A percentile compares a stretch with the other conserved stretches of the same genome.
These are phyloP conservation scores for Rhynchotus rufescens DNA, from an alignment of 2,797 vertebrate genomes.

Conservation along the genomic window DNA sequence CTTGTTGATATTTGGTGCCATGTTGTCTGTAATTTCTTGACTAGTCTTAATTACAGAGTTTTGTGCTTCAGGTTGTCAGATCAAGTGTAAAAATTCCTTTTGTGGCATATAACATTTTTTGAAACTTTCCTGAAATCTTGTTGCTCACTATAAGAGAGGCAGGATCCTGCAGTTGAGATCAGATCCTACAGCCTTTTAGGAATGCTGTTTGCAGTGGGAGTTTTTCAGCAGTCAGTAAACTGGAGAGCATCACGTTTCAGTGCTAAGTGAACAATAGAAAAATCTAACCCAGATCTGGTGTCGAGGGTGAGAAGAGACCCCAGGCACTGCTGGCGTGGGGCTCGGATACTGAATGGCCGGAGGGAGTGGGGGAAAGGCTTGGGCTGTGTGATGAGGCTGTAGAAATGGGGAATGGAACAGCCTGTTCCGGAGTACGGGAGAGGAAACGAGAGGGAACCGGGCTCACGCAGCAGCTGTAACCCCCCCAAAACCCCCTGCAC, in stretches of 20 bases:
- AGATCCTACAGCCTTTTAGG: neutral
- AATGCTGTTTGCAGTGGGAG: neutral
- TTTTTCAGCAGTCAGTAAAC: neutral
- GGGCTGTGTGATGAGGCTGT: neutral
- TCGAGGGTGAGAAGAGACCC: neutral
- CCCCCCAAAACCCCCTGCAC: neutral
- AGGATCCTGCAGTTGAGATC: neutral
- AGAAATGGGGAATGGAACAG: neutral
- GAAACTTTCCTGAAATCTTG: neutral
- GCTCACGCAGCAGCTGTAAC: neutral
- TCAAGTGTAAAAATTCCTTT: slow-evolving; percentile 20
- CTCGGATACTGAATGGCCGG: neutral
- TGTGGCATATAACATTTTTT: neutral
- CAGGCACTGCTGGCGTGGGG: neutral
- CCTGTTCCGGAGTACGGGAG: neutral
- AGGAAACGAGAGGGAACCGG: neutral
- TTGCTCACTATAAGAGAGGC: neutral
- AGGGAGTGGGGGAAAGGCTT: neutral
- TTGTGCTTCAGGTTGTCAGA: neutral
- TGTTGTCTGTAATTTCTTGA: neutral
- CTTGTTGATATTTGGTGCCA: neutral
- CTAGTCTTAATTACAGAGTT: slow-evolving; percentile 26
- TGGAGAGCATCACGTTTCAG: neutral
- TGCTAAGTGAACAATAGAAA: neutral
- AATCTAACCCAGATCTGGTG: neutral